These are phyloP conservation scores for Ambastaia sidthimunki DNA, from an alignment of 2,797 vertebrate genomes.

Conservation along the genomic window DNA sequence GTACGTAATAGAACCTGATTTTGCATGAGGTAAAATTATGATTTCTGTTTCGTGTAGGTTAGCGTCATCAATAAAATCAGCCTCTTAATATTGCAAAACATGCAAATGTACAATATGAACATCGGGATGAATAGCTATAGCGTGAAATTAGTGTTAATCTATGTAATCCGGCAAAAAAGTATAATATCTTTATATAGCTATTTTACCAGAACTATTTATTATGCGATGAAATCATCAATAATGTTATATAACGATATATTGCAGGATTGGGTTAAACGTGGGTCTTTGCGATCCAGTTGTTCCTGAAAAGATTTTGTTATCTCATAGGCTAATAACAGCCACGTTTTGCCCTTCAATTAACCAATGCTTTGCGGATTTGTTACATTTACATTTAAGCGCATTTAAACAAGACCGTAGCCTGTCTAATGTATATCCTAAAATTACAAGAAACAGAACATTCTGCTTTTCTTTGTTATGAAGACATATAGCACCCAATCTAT, in stretches of 20 bases:
- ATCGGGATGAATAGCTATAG: neutral
- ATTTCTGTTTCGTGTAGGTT: neutral
- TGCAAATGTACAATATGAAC: constrained; percentile 2
- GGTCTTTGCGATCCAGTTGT: constrained; percentile 12
- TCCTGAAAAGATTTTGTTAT: constrained; percentile 29
- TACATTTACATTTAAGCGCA: neutral
- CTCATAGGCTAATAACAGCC: neutral
- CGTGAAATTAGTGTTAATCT: neutral
- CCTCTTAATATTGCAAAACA: neutral
- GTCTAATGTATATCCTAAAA: neutral
- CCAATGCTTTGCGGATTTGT: constrained; percentile 37
- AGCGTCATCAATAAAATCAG: constrained; percentile 12
- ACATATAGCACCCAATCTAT: neutral
- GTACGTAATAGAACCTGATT: neutral
- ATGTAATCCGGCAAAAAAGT: neutral
- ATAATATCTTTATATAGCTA: neutral
- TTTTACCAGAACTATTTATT: constrained; percentile 4
- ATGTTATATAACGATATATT: constrained; percentile 68
- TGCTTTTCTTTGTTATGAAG: neutral
- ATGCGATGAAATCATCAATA: constrained; percentile 65
- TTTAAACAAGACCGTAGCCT: neutral
- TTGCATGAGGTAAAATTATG: no score
- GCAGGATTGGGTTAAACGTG: constrained; percentile 54
- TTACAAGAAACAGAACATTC: neutral
- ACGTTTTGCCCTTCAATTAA: neutral